Percentiles rank a stretch among this genome's conserved stretches.
phyloP scores from a whole-genome alignment of 92 coral and sea anemone genomes.

The Montipora capitata region DNA sequence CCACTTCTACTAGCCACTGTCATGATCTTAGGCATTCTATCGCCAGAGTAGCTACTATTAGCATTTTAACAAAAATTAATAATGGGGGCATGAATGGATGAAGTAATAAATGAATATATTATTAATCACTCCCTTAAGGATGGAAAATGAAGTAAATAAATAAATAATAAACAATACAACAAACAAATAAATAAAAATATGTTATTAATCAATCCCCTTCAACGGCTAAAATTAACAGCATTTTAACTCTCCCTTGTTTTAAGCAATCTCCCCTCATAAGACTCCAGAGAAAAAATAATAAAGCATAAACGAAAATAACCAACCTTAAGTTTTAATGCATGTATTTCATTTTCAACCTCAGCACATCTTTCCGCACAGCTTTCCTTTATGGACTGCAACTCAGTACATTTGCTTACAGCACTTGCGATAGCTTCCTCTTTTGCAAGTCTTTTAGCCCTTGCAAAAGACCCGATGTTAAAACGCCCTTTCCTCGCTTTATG shows the following conservation, averaged over 20 bases:
- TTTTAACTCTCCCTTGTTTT: constrained; percentile 33
- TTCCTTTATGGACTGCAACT: constrained; percentile 32
- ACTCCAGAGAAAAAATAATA: constrained; percentile 33
- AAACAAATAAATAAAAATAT: constrained; percentile 36
- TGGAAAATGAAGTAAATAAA: not conserved
- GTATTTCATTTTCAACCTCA: constrained; percentile 56
- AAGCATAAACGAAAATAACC: constrained; percentile 18
- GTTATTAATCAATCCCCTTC: constrained; percentile 24
- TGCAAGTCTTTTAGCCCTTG: constrained; percentile 72
- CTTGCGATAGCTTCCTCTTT: constrained; percentile 57
- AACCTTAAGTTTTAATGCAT: constrained; percentile 67
- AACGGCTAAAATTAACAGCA: constrained; percentile 17
- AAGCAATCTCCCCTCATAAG: constrained; percentile 47
- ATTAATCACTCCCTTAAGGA: constrained; percentile 27
- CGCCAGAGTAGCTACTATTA: constrained; percentile 4
- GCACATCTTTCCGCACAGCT: constrained; percentile 11
- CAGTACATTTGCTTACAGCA: constrained; percentile 53
- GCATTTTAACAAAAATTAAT: constrained; percentile 23
- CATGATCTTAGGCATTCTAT: constrained; percentile 15
- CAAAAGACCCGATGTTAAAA: constrained; percentile 74
- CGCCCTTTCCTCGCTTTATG: constrained; percentile 58
- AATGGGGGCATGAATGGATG: constrained; percentile 30
- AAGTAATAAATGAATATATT: constrained; percentile 24
- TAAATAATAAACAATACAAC: constrained; percentile 8
- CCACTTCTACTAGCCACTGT: constrained; percentile 14